Percentiles rank a stretch among this genome's conserved stretches.
Conservation (phyloP, 2,113 vertebrate genomes). For the Cynoglossus semilaevis region DNA sequence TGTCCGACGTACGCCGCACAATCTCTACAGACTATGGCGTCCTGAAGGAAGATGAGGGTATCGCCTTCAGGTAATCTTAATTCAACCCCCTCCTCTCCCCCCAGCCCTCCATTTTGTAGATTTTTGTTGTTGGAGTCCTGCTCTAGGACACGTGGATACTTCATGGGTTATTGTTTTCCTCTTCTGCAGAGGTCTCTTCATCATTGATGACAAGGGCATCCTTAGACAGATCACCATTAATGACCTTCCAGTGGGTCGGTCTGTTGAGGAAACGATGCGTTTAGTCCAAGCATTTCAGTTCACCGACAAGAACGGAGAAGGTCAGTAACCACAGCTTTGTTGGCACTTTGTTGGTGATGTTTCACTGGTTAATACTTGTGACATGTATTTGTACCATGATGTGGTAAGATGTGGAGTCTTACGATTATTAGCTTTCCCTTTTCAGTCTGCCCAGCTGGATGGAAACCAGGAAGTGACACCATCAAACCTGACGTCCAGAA, state of each 20-base stretch:
- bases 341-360: neutral
- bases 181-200: slow-evolving; percentile 87
- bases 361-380: neutral
- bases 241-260: slow-evolving; percentile 97
- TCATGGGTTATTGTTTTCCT: neutral
- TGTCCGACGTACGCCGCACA: slow-evolving; percentile 84
- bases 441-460: slow-evolving; percentile 96
- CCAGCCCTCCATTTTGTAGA: no score
- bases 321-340: slow-evolving; percentile 59
- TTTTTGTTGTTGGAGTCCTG: no score
- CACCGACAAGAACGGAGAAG: slow-evolving; percentile 96
- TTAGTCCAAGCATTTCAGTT: slow-evolving; percentile 98
- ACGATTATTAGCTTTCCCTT: slow-evolving; percentile 61
- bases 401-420: no score
- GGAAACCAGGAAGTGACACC: slow-evolving; percentile 97
- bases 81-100: neutral
- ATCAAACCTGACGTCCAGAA: slow-evolving; percentile 95
- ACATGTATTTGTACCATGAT: no score
- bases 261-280: slow-evolving; percentile 91
- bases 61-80: slow-evolving; percentile 87
- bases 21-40: slow-evolving; percentile 92
- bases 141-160: neutral
- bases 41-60: slow-evolving; percentile 93
- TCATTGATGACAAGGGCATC: slow-evolving; percentile 92
- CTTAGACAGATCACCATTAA: slow-evolving; percentile 98